These are phyloP conservation scores for Notoglanidium macrostoma DNA, from an alignment of 2,797 vertebrate genomes.

Conservation along the genomic window DNA sequence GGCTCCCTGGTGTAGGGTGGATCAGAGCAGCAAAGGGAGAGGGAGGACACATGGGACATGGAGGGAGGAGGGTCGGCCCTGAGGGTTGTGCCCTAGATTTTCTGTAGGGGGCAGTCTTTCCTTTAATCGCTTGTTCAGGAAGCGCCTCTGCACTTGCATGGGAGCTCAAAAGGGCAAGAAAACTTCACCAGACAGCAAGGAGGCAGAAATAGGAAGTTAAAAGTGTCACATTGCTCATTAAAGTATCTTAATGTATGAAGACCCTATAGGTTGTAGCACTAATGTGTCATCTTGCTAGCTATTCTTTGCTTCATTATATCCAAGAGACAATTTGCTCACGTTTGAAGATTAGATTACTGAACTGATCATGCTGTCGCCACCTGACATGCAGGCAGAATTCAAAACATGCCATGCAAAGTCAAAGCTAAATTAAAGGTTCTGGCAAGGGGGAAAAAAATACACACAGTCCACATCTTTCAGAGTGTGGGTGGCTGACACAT, in stretches of 20 bases:
- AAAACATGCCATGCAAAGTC: slow-evolving; percentile 5
- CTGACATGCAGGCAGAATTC: slow-evolving; percentile 2
- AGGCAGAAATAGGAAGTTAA: slow-evolving; percentile 33
- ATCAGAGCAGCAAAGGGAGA: slow-evolving; percentile 51
- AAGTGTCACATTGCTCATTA: slow-evolving; percentile 31
- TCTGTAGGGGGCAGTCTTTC: slow-evolving; percentile 66
- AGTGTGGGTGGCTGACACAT: slow-evolving; percentile 68
- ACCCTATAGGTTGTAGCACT: neutral
- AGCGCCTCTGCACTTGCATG: slow-evolving; percentile 40
- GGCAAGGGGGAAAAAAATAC: slow-evolving; percentile 1
- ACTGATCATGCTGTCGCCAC: neutral
- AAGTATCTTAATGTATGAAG: slow-evolving; percentile 19
- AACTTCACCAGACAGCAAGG: slow-evolving; percentile 25
- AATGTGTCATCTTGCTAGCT: neutral
- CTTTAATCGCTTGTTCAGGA: slow-evolving; percentile 55
- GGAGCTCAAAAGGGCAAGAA: slow-evolving; percentile 47
- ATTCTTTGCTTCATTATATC: neutral
- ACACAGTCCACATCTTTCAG: slow-evolving; percentile 63
- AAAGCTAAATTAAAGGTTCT: slow-evolving; percentile 22
- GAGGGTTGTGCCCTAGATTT: slow-evolving; percentile 53
- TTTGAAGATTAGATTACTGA: slow-evolving; percentile 2
- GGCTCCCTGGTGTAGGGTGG: slow-evolving; percentile 56
- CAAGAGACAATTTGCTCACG: slow-evolving; percentile 4
- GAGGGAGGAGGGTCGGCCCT: slow-evolving; percentile 48
- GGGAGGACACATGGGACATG: slow-evolving; percentile 42